A percentile compares a stretch with the other conserved stretches of the same genome.
Conservation (phyloP, 2,888 invertebrate species). For the Volucella zonaria region DNA sequence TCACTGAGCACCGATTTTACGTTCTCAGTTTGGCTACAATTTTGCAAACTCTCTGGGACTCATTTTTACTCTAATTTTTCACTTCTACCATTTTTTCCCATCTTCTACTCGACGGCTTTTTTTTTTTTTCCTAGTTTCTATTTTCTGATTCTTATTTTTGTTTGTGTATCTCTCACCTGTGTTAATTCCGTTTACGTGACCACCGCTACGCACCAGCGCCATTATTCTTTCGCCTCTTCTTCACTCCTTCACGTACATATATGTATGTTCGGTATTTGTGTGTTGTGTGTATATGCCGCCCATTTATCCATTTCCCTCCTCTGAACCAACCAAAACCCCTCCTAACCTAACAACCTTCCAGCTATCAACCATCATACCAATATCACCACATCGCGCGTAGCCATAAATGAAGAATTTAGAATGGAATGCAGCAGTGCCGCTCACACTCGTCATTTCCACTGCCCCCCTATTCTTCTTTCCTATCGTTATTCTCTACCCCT, state of each 20-base stretch:
- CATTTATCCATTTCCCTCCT: conserved; percentile 8
- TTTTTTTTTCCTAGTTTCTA: conserved; percentile 22
- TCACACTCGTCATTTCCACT: conserved; percentile 22
- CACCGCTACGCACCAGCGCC: conserved; percentile 71
- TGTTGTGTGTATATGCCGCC: conserved; percentile 39
- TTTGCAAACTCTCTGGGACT: conserved; percentile 21
- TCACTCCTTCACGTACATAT: conserved; percentile 2
- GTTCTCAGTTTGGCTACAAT: conserved; percentile 11
- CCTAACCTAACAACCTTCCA: neutral
- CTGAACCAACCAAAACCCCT: neutral
- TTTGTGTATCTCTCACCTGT: conserved; percentile 71
- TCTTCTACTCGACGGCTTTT: conserved; percentile 26
- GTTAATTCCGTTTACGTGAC: conserved; percentile 73
- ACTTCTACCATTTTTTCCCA: conserved; percentile 6
- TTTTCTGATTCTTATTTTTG: conserved; percentile 60
- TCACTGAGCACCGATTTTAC: neutral
- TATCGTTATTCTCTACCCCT: neutral
- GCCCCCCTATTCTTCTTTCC: conserved; percentile 5
- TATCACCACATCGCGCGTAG: conserved; percentile 48
- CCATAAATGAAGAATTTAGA: conserved; percentile 64
- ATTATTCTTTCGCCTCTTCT: conserved; percentile 34
- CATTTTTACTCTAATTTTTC: conserved; percentile 27
- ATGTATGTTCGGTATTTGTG: neutral
- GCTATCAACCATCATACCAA: conserved; percentile 35
- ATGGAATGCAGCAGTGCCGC: conserved; percentile 66